phyloP scores from a whole-genome alignment of 2,888 invertebrate genomes.

The Andrena marginata region DNA sequence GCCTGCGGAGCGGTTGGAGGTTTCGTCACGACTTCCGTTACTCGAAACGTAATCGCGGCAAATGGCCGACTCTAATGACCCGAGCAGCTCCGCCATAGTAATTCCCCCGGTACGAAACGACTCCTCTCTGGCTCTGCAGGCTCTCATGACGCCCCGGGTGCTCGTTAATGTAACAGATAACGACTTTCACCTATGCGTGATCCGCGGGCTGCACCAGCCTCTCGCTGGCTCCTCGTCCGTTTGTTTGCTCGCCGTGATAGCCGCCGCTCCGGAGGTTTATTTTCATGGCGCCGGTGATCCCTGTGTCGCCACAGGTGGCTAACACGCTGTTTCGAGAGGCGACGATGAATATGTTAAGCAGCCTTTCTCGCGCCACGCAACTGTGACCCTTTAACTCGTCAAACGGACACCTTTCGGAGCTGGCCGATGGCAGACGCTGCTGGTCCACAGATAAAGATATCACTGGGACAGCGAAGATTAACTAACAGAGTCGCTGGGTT shows the following conservation, averaged over 20 bases:
- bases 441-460: no score
- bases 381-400: neutral
- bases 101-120: conserved; percentile 42
- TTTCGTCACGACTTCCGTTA: conserved; percentile 61
- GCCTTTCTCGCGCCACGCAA: neutral
- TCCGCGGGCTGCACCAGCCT: conserved; percentile 23
- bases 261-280: conserved; percentile 4
- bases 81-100: conserved; percentile 45
- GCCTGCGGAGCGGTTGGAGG: neutral
- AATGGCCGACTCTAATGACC: conserved; percentile 60
- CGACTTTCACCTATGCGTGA: conserved; percentile 61
- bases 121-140: conserved; percentile 19
- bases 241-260: conserved; percentile 28
- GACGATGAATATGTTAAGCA: conserved; percentile 46
- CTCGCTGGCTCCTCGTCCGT: neutral
- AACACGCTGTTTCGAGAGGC: conserved; percentile 36
- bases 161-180: conserved; percentile 60
- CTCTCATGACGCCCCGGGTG: conserved; percentile 42
- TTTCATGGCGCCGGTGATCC: conserved; percentile 23
- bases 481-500: no score
- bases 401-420: no score
- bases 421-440: no score
- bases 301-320: conserved; percentile 53
- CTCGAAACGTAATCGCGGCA: conserved; percentile 56
- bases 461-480: no score